Evolutionary conservation across 2,797 vertebrate genomes (phyloP).

Genomic region (Acanthis flammea): DNA sequence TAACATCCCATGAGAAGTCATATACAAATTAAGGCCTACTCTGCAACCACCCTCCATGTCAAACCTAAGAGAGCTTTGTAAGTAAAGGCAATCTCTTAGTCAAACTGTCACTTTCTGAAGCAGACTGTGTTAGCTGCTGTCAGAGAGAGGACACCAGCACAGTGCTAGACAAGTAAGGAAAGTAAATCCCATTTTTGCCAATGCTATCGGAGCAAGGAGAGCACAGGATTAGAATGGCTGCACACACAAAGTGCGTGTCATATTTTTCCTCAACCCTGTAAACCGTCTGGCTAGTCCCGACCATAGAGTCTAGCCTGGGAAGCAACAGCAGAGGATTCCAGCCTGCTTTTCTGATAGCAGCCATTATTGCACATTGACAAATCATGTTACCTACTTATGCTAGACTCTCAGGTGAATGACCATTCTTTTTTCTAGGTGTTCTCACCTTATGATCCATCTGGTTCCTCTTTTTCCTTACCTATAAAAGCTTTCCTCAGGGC

Average conservation of each 20-base stretch:
- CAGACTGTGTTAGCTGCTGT: not conserved
- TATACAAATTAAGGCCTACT: not conserved
- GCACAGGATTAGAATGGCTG: not conserved
- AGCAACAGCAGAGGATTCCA: not conserved
- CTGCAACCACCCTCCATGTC: accelerated
- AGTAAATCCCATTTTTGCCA: not conserved
- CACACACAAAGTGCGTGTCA: accelerated
- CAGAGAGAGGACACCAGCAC: not conserved
- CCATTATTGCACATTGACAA: not conserved
- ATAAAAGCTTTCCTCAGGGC: not conserved
- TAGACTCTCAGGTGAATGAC: not conserved
- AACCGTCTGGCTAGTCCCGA: not conserved
- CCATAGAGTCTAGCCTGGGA: not conserved
- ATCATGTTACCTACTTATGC: not conserved
- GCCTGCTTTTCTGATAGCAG: not conserved
- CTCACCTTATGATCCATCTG: not conserved
- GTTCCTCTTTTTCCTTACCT: not conserved
- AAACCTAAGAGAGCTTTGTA: not conserved
- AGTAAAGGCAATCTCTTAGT: not conserved
- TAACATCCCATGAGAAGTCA: not conserved
- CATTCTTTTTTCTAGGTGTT: not conserved
- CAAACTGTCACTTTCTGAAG: not conserved
- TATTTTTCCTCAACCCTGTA: not conserved
- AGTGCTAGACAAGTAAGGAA: not conserved
- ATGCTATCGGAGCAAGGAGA: not conserved